Base-by-base conservation (phyloP, 2,797 vertebrate genomes). In the Aplochiton taeniatus region DNA sequence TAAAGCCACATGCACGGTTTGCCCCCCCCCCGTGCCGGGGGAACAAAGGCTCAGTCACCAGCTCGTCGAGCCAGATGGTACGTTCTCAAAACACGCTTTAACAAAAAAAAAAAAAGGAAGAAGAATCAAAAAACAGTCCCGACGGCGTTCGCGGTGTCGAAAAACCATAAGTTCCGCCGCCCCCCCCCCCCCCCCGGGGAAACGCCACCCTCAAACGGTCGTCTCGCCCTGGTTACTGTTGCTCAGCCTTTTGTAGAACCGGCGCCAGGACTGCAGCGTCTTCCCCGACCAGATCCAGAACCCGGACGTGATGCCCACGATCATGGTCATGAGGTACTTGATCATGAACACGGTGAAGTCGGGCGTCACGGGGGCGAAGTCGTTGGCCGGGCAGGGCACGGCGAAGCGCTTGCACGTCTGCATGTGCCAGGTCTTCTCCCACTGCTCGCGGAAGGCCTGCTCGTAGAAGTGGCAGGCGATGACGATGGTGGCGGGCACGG, bases 281-380 rank as follows among this genome's bases (percentile, higher is more conserved):
- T 97, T 98, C 66, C 94, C 92, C 0, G 95, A 96, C 94, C 96
- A 98, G 89, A 98, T 94, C 96, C 96, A 98, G 82, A 97, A 95
- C 45, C 96, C 95, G 0, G 96, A 96, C 0, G 94, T 95, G 87
- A 98, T 94, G n/a, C 96, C 96, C 14, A 94, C 94, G 4, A 94
- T 96, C 93, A 98, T 93, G 83, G 93, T 96, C 96, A 97, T 96
- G 76, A 96, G 89, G 82, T 97, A 96, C 86, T 97, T 98, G 85
- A 97, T 95, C 94, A 97, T 93, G 82, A 97, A 96, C 64, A 97
- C 93, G 0, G 94, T 95, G 86, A 97, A 95, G 89, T 95, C 94
- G 0, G 96, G 96, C 8, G 91, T 93, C 92, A 92, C 89, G 8
- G 92, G 93, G 0, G 92, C 87, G 7, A 92, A 90, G 78, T 92